Evolutionary conservation across 2,888 invertebrate genomes (phyloP), one percentile per base, ranked within the genome.

Genomic region (Drosophila paramelanica): DNA sequence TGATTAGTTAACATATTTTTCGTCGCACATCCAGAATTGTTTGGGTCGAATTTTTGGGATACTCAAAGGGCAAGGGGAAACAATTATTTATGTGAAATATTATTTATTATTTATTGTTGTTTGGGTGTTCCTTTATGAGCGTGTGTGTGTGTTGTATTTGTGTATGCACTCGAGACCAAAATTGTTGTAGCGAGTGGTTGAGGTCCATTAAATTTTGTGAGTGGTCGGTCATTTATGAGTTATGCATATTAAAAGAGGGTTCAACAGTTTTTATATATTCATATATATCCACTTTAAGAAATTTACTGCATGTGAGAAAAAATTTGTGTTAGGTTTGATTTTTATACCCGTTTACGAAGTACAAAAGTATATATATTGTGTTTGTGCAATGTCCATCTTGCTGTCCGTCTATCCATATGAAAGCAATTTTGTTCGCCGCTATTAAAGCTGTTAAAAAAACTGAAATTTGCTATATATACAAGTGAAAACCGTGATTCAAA

Each of bases 51-150:
- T 31, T 59, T 61, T 52, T 49, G 41, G 55, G 47, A 23, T 51
- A 17, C 20, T 31, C 17, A 6, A 11, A 62, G 71, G 36, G 57
- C 38, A 61, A 75, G 75, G 76, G 90, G 91, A 91, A 91, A 79
- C 89, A 91, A 91, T 91, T 91, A 91, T 91, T 91, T 91, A 91
- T 91, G 81, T 77, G 89, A 89, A 91, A 90, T 91, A 90, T 91
- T 91, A 90, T 90, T 90, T 89, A 90, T 90, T 88, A 79, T 86
- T 90, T 88, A 81, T 87, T 80, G 46, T 75, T 81, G 79, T 81
- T 45, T 38, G 61, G 67, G 66, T 64, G 58, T 55, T 51, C 52
- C 52, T 60, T 62, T 47, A 57, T 59, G 27, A 36, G 62, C 31
- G 39, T 60, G 42, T 14, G 39, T 60, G 42, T 14, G 33, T 33